Percentiles rank a stretch among this genome's conserved stretches.
Evolutionary conservation across 2,888 invertebrate species (phyloP).

Genomic region (Lasioglossum pauxillum): DNA sequence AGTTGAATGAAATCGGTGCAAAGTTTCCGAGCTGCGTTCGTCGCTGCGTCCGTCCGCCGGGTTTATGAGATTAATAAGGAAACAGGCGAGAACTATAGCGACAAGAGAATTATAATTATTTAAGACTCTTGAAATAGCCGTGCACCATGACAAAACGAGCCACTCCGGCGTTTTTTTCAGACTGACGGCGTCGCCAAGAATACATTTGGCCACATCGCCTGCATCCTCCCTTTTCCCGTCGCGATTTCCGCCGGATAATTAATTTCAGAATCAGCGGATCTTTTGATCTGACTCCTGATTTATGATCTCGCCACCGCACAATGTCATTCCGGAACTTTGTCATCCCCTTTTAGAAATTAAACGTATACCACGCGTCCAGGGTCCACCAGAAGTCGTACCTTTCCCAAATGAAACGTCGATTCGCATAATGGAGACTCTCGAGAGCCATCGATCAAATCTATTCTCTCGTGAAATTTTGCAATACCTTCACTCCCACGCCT

Average conservation of each 20-base stretch:
- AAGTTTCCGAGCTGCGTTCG: background rate
- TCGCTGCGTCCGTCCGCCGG: background rate
- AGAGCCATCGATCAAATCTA: background rate
- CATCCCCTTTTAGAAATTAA: background rate
- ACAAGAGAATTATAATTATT: background rate
- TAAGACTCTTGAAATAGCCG: slow-evolving; percentile 27
- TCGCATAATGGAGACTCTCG: background rate
- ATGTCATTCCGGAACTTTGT: slow-evolving; percentile 4
- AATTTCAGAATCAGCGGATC: slow-evolving; percentile 28
- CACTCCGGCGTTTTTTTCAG: slow-evolving; percentile 33
- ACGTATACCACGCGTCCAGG: background rate
- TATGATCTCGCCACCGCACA: background rate
- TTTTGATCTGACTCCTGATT: slow-evolving; percentile 17
- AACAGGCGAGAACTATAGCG: background rate
- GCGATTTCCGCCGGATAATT: slow-evolving; percentile 56
- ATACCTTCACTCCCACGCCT: background rate
- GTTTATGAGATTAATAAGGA: background rate
- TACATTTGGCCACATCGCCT: slow-evolving; percentile 63
- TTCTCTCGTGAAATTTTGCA: background rate
- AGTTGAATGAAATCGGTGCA: background rate
- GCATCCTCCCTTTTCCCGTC: slow-evolving; percentile 32
- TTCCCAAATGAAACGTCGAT: background rate
- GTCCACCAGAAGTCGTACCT: background rate
- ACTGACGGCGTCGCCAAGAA: slow-evolving; percentile 50
- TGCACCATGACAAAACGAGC: slow-evolving; percentile 29